These are phyloP conservation scores for Heliconius congener DNA, from an alignment of 1,140 invertebrate genomes.

Conservation along the genomic window DNA sequence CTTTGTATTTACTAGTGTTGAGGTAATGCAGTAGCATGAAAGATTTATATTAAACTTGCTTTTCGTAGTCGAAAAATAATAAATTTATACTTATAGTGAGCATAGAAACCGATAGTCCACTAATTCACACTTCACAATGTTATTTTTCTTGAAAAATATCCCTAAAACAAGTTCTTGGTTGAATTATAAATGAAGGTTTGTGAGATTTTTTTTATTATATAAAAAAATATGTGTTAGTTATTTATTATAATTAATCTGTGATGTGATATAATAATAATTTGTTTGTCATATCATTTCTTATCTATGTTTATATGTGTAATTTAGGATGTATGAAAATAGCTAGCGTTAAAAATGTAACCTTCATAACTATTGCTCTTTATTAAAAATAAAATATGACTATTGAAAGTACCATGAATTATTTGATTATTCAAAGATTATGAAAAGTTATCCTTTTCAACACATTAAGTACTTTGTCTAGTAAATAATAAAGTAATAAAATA, in stretches of 20 bases:
- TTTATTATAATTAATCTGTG: conserved; percentile 28
- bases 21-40: not conserved
- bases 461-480: not conserved
- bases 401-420: too few relatives aligned
- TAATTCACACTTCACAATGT: not conserved
- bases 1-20: not conserved
- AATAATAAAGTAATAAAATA: not conserved
- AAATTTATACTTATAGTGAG: not conserved
- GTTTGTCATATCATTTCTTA: conserved; percentile 4
- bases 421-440: not conserved
- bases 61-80: not conserved
- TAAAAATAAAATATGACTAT: not conserved
- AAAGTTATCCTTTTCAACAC: not conserved
- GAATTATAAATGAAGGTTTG: not conserved
- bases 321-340: not conserved
- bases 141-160: too few relatives aligned
- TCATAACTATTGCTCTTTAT: not conserved
- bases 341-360: not conserved
- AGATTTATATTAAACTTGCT: too few relatives aligned
- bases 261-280: conserved; percentile 19
- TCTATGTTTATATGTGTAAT: not conserved
- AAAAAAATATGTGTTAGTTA: conserved; percentile 6
- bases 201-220: not conserved
- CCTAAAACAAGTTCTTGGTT: too few relatives aligned
- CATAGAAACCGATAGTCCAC: not conserved